A percentile compares a stretch with the other conserved stretches of the same genome.
Conservation (phyloP, 2,888 invertebrate genomes). For the Ernsta delagoae region DNA sequence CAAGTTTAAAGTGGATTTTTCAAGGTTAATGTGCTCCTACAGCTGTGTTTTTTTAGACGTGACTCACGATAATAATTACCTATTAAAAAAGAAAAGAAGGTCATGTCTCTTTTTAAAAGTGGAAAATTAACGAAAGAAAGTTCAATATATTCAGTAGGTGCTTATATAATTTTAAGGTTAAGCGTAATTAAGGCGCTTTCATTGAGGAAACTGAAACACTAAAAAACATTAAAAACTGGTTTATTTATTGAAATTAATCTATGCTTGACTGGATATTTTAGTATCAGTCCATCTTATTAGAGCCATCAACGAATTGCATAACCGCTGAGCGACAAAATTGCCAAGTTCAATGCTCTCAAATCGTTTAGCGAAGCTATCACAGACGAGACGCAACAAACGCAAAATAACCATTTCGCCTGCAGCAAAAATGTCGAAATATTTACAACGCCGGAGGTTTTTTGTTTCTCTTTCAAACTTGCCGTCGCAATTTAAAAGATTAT, state of each 20-base stretch:
- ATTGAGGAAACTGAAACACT: not conserved
- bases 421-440: constrained; percentile 75
- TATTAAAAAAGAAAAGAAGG: not conserved
- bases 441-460: constrained; percentile 70
- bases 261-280: not conserved
- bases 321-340: constrained; percentile 46
- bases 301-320: constrained; percentile 27
- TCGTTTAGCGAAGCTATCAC: constrained; percentile 66
- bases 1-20: constrained; percentile 61
- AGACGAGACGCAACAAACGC: constrained; percentile 68
- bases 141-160: no score
- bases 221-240: not conserved
- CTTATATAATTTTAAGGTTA: no score
- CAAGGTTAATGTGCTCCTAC: constrained; percentile 42
- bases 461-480: constrained; percentile 55
- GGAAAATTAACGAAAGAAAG: not conserved
- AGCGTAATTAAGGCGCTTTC: not conserved
- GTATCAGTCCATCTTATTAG: not conserved
- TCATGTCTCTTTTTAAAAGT: not conserved
- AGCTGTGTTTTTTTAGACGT: constrained; percentile 18
- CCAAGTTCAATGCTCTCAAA: constrained; percentile 73
- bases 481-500: constrained; percentile 53
- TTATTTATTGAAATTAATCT: not conserved
- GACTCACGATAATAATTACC: not conserved
- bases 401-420: constrained; percentile 67